Evolutionary conservation across 2,797 vertebrate genomes (phyloP).

Genomic region (Danio jaintianensis): DNA sequence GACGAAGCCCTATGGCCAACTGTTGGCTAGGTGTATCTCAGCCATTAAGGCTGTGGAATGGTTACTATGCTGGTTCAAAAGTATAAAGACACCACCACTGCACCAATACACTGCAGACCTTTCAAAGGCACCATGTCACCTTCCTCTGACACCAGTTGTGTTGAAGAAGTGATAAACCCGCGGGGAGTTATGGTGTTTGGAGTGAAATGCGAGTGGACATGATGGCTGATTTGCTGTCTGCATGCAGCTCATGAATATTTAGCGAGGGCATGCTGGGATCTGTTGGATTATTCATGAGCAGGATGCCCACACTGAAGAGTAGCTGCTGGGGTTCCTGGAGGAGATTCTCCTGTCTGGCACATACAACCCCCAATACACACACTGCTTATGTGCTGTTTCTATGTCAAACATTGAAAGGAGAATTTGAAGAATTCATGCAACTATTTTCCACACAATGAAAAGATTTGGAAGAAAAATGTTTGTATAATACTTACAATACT

Average conservation of each 20-base stretch:
- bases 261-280: slow-evolving; percentile 15
- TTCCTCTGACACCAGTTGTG: background rate
- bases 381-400: background rate
- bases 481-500: too few species aligned
- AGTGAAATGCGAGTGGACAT: slow-evolving; percentile 22
- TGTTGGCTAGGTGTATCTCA: too few species aligned
- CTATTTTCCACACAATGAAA: background rate
- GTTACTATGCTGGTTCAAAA: background rate
- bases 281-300: slow-evolving; percentile 43
- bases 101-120: background rate
- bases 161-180: background rate
- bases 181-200: background rate
- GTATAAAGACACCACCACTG: background rate
- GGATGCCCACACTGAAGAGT: slow-evolving; percentile 8
- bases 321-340: background rate
- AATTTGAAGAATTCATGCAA: background rate
- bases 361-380: background rate
- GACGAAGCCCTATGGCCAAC: too few species aligned
- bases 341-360: background rate
- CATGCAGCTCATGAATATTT: slow-evolving; percentile 32
- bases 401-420: background rate
- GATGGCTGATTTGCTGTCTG: slow-evolving; percentile 15
- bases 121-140: background rate
- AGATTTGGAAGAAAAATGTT: too few species aligned
- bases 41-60: too few species aligned